A percentile compares a stretch with the other conserved stretches of the same genome.
Evolutionary conservation across 1,140 invertebrate species (phyloP).

Genomic region (Aphelenchoides fujianensis): DNA sequence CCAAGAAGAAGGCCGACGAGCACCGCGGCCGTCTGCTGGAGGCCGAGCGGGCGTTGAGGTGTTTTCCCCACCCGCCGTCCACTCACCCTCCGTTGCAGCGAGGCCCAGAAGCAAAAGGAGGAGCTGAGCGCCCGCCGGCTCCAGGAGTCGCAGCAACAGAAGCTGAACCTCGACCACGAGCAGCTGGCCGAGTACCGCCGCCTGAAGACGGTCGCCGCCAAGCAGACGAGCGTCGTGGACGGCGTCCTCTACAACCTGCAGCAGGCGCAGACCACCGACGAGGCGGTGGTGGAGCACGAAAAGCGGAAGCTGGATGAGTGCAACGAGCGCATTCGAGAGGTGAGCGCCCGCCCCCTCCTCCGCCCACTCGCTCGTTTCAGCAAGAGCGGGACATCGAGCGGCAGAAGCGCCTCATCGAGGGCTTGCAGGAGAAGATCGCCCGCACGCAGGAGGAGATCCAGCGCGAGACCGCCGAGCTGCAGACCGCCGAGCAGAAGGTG

Average conservation of each 20-base stretch:
- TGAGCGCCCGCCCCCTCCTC: neutral
- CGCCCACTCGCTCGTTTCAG: neutral
- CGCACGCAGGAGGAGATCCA: neutral
- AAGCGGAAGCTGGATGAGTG: neutral
- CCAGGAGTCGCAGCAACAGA: neutral
- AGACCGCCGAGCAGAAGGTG: neutral
- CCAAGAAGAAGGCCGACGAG: conserved; percentile 42
- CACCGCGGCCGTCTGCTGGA: conserved; percentile 29
- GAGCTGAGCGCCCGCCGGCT: neutral
- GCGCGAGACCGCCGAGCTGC: neutral
- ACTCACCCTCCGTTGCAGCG: neutral
- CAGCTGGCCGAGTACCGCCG: conserved; percentile 7
- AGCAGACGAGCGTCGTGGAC: neutral
- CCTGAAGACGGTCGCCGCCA: neutral
- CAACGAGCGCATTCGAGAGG: neutral
- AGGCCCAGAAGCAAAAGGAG: neutral
- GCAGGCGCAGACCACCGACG: neutral
- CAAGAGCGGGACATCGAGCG: neutral
- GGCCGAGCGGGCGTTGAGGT: conserved; percentile 32
- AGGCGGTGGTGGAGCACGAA: neutral
- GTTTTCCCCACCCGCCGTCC: neutral
- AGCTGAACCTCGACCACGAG: neutral
- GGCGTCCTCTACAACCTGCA: conserved; percentile 1
- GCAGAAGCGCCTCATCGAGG: neutral
- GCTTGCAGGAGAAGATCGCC: neutral